These are phyloP conservation scores for Aphidius colemani DNA, from an alignment of 2,888 invertebrate species.

Conservation along the genomic window DNA sequence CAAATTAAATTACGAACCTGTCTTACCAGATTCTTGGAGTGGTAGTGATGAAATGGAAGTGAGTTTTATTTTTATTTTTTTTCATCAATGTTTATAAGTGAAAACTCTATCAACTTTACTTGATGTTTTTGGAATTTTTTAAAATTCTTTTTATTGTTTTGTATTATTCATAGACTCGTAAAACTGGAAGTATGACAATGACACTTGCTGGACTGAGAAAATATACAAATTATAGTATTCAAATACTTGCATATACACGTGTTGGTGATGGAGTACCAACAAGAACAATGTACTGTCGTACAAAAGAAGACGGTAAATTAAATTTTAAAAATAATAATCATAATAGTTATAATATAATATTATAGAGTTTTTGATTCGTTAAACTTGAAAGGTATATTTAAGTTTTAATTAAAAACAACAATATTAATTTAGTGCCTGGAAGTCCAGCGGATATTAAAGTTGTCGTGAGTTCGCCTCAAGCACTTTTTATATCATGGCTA, in stretches of 20 bases:
- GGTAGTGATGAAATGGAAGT: constrained; percentile 58
- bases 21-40: constrained; percentile 65
- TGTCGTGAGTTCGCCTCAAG: constrained; percentile 74
- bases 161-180: constrained; percentile 52
- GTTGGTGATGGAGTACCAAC: constrained; percentile 78
- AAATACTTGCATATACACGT: constrained; percentile 78
- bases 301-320: constrained; percentile 75
- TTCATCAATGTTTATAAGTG: too few species aligned
- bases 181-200: constrained; percentile 72
- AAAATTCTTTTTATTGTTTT: too few species aligned
- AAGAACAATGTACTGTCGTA: constrained; percentile 72
- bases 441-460: constrained; percentile 81
- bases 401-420: constrained; percentile 11
- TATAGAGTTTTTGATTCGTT: constrained; percentile 16
- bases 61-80: constrained; percentile 24
- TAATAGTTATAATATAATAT: background rate
- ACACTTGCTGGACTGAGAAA: constrained; percentile 74
- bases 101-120: background rate
- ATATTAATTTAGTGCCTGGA: constrained; percentile 68
- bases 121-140: too few species aligned
- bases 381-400: background rate
- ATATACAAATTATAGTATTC: constrained; percentile 81
- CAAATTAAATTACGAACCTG: constrained; percentile 72
- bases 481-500: constrained; percentile 78
- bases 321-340: background rate